These are phyloP conservation scores for Cinclus cinclus DNA, from an alignment of 2,113 vertebrate genomes.

Conservation along the genomic window DNA sequence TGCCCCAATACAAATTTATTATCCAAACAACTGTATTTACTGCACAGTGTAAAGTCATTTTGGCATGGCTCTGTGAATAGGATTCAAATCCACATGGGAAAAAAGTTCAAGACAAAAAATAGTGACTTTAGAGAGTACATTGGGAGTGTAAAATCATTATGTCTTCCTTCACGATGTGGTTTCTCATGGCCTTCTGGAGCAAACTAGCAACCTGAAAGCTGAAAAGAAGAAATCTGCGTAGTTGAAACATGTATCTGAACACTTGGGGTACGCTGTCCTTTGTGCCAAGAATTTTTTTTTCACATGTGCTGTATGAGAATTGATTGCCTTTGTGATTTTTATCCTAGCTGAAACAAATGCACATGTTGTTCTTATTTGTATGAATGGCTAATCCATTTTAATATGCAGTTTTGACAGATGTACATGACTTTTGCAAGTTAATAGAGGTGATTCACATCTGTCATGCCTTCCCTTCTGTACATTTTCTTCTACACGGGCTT, in stretches of 20 bases:
- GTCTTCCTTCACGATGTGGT: neutral
- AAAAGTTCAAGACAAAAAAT: neutral
- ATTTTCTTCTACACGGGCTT: neutral
- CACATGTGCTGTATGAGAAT: neutral
- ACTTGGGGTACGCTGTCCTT: neutral
- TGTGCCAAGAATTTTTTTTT: slow-evolving; percentile 17
- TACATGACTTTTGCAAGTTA: slow-evolving; percentile 61
- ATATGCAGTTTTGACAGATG: slow-evolving; percentile 53
- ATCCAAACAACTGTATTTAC: neutral
- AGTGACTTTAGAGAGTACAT: neutral
- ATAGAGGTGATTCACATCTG: slow-evolving; percentile 50
- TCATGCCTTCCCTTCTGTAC: neutral
- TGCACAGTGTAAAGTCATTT: neutral
- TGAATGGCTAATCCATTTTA: slow-evolving; percentile 66
- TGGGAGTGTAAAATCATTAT: neutral
- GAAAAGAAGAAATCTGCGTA: neutral
- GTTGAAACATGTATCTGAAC: slow-evolving; percentile 15
- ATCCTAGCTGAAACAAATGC: slow-evolving; percentile 48
- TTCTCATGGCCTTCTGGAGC: neutral
- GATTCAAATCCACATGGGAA: neutral
- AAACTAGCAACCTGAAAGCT: slow-evolving; percentile 29
- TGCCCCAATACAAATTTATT: neutral
- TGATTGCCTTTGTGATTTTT: slow-evolving; percentile 54
- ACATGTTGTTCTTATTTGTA: slow-evolving; percentile 65
- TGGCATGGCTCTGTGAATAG: neutral